Conservation (phyloP, 2,888 invertebrate species). For the Drosophila sordidapex region DNA sequence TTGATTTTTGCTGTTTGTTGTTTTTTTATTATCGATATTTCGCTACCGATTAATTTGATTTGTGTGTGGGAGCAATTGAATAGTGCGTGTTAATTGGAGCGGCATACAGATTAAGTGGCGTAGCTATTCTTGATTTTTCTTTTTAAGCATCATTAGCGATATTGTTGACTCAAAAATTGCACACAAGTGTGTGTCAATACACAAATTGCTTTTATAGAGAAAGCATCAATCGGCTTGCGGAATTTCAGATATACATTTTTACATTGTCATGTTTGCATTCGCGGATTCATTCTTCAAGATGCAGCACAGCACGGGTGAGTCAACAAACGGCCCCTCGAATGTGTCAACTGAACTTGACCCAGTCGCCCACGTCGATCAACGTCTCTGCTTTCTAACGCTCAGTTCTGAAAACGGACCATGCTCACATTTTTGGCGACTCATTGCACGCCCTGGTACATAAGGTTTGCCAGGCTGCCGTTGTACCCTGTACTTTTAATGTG, state of each 20-base stretch:
- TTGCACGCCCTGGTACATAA: conserved; percentile 5
- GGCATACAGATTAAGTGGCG: neutral
- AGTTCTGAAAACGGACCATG: conserved; percentile 12
- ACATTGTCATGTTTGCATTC: neutral
- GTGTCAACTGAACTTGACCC: conserved; percentile 76
- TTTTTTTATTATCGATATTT: neutral
- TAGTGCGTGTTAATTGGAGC: neutral
- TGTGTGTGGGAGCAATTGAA: neutral
- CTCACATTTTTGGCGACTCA: conserved; percentile 14
- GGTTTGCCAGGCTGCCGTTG: neutral
- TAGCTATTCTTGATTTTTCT: neutral
- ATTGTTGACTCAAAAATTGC: neutral
- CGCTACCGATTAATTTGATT: neutral
- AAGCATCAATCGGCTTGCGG: neutral
- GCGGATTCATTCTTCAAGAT: neutral
- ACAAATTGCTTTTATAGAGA: neutral
- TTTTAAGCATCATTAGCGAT: neutral
- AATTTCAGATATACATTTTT: neutral
- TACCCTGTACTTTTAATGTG: neutral
- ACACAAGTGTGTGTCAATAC: neutral
- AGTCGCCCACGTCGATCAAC: conserved; percentile 61
- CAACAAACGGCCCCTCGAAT: conserved; percentile 42
- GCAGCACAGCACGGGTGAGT: conserved; percentile 50
- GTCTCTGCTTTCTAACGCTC: conserved; percentile 31
- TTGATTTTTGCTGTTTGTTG: neutral